Evolutionary conservation across 2,888 invertebrate genomes (phyloP), one percentile per base, ranked within the genome.

Genomic region (Rhimphoctona megacephalus): DNA sequence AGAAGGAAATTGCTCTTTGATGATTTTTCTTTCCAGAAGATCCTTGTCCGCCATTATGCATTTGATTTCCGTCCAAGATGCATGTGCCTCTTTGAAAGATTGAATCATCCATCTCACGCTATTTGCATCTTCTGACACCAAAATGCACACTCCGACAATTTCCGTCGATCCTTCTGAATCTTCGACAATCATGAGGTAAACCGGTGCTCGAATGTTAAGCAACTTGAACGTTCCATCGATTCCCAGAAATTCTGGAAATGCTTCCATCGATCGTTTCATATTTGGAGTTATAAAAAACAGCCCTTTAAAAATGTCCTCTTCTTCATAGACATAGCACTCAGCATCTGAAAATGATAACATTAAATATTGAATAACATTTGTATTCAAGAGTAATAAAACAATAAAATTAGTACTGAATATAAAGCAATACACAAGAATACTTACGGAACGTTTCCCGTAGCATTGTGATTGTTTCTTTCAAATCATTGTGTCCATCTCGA

Each of bases 241-340:
- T 19, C 88, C 88, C 19, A 88, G 17, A 72, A 87, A 88, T 72
- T 89, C 87, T 0, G 89, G 88, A 52, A 77, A 87, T 11, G 84
- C 77, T 19, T 82, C 64, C 85, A 88, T 87, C 22, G 83, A 79
- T 25, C 64, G 67, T 84, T 80, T 83, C 89, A 88, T 89, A 9
- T 49, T 36, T 33, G 25, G 1, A 6, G 81, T 87, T 19, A 57
- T 69, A n/a, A 87, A 87, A 46, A 88, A 81, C 33, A 11, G 84
- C 7, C 86, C 86, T 54, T 87, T 87, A 66, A 85, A 78, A 5
- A 39, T n/a, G 17, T 64, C 39, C 0, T 64, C 39, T 33, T 85
- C 43, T 52, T 49, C 78, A 11, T 39, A 78, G 3, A 83, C 22
- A n/a, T 64, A 33, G 39, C 83, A 83, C 22, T 83, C 79, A 14